phyloP scores from a whole-genome alignment of 2,113 vertebrate genomes.

The Butorides virescens region DNA sequence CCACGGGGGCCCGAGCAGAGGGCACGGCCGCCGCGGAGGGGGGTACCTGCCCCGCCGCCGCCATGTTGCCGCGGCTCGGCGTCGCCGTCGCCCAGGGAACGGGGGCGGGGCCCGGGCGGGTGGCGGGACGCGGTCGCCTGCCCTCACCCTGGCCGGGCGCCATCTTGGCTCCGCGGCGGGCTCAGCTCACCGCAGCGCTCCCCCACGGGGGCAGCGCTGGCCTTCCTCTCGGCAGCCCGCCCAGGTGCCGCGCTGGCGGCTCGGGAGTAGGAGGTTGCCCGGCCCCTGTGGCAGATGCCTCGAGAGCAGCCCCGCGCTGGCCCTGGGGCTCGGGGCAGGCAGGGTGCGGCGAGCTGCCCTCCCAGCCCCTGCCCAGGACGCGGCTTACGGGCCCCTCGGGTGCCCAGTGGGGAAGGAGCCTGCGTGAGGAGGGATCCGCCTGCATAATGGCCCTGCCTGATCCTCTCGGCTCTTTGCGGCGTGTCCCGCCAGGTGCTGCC shows the following conservation, averaged over 20 bases:
- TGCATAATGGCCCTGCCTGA: rapidly evolving
- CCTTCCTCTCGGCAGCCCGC: not conserved
- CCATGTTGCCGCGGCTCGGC: not conserved
- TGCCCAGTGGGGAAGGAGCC: not conserved
- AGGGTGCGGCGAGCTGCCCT: not conserved
- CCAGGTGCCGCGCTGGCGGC: not conserved
- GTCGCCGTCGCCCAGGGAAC: not conserved
- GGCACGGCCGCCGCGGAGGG: not conserved
- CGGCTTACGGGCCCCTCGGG: not conserved
- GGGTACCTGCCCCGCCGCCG: not conserved
- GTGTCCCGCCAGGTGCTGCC: rapidly evolving
- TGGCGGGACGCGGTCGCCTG: too few species aligned
- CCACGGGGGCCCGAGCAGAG: too few species aligned
- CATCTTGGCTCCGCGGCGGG: rapidly evolving
- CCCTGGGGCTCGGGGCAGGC: not conserved
- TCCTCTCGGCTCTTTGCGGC: rapidly evolving
- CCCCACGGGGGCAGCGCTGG: rapidly evolving
- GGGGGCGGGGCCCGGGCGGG: too few species aligned
- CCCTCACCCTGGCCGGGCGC: rapidly evolving
- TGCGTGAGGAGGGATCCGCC: rapidly evolving
- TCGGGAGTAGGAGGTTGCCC: not conserved
- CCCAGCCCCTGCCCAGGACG: not conserved
- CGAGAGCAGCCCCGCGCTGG: not conserved
- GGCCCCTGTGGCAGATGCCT: too few species aligned
- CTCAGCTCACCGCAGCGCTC: rapidly evolving